phyloP scores from a whole-genome alignment of 1,140 invertebrate genomes.

The Apolygus lucorum region DNA sequence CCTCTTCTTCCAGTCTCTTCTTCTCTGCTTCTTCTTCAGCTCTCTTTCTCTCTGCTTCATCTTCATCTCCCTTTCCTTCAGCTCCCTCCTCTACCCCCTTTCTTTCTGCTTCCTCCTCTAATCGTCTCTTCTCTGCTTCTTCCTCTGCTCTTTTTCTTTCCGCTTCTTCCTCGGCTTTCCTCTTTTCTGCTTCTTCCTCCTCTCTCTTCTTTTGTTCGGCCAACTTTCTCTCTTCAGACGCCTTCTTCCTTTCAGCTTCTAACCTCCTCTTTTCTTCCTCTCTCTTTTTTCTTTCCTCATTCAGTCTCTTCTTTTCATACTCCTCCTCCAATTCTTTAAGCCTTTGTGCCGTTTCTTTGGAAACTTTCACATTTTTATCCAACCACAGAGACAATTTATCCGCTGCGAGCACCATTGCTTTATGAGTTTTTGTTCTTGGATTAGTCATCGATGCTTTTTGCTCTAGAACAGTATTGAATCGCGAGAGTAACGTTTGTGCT shows the following conservation, averaged over 20 bases:
- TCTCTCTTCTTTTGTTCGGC: background rate
- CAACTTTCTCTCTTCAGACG: background rate
- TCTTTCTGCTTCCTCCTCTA: background rate
- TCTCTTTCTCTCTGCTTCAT: background rate
- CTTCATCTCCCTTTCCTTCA: background rate
- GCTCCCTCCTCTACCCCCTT: background rate
- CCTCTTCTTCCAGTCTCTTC: no score
- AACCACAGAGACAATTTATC: constrained; percentile 26
- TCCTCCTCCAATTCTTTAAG: background rate
- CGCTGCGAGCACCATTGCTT: constrained; percentile 22
- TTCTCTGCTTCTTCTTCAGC: background rate
- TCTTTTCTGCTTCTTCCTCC: background rate
- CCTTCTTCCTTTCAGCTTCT: background rate
- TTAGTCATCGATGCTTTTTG: constrained; percentile 20
- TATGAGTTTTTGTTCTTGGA: constrained; percentile 26
- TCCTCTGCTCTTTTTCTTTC: background rate
- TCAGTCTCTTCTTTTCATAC: background rate
- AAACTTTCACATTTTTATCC: constrained; percentile 9
- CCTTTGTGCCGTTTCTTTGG: background rate
- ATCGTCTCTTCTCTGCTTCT: background rate
- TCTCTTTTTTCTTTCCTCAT: background rate
- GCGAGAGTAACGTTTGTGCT: constrained; percentile 19
- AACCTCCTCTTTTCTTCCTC: background rate
- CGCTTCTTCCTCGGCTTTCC: background rate
- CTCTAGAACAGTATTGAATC: constrained; percentile 25